Evolutionary conservation across 2,113 vertebrate genomes (phyloP).

Genomic region (Smithornis capensis): DNA sequence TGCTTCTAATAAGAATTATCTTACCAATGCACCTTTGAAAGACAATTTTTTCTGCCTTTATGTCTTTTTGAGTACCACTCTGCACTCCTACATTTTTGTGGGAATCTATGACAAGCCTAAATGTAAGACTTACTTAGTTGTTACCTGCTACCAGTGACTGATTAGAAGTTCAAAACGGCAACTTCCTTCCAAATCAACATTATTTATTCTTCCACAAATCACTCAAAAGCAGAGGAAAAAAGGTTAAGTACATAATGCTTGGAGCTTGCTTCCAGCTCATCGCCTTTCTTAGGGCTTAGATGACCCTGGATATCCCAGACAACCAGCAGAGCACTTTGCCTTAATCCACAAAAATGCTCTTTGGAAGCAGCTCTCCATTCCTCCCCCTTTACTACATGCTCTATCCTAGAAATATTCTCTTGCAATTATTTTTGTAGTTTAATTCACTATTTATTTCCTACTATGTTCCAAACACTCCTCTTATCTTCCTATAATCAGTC

Average conservation of each 20-base stretch:
- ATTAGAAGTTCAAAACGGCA: background rate
- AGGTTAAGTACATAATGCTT: slow-evolving; percentile 48
- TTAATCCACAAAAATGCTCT: background rate
- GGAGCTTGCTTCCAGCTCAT: slow-evolving; percentile 31
- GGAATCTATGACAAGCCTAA: background rate
- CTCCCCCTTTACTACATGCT: background rate
- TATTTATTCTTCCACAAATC: background rate
- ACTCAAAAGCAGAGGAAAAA: slow-evolving; percentile 12
- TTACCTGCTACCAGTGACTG: background rate
- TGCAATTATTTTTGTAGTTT: background rate
- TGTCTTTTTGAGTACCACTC: background rate
- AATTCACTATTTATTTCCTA: background rate
- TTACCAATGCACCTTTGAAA: background rate
- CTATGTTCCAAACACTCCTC: background rate
- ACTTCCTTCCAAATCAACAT: background rate
- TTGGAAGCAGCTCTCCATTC: background rate
- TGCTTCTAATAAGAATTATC: background rate
- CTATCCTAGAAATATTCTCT: background rate
- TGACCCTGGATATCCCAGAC: slow-evolving; percentile 24
- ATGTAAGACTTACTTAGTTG: background rate
- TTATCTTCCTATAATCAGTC: background rate
- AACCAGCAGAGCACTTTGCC: background rate
- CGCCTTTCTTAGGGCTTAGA: slow-evolving; percentile 16
- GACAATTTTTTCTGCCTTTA: background rate
- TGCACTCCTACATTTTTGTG: background rate